Evolutionary conservation across 1,140 invertebrate species (phyloP).

Genomic region (Polyergus mexicanus): DNA sequence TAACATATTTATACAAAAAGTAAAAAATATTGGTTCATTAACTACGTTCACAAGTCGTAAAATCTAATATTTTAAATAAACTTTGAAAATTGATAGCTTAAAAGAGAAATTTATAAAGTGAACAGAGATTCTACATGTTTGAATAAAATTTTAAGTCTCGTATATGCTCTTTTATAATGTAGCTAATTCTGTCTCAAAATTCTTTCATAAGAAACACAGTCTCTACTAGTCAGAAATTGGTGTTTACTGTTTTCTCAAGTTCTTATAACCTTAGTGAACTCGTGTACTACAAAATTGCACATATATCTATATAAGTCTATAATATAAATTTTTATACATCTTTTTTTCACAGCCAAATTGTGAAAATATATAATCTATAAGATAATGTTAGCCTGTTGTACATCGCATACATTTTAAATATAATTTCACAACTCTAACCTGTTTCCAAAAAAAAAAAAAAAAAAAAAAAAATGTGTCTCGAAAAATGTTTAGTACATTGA

Average conservation of each 20-base stretch:
- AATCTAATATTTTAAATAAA: not conserved
- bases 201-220: no score
- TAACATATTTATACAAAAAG: not conserved
- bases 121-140: slow-evolving; percentile 14
- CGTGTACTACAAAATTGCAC: slow-evolving; percentile 70
- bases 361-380: slow-evolving; percentile 70
- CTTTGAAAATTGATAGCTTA: not conserved
- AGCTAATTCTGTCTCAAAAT: not conserved
- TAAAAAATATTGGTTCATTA: not conserved
- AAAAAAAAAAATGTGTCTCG: slow-evolving; percentile 22
- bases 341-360: slow-evolving; percentile 73
- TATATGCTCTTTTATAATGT: not conserved
- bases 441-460: slow-evolving; percentile 33
- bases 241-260: slow-evolving; percentile 61
- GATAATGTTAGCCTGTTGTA: slow-evolving; percentile 47
- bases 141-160: slow-evolving; percentile 11
- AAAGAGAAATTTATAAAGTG: not conserved
- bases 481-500: slow-evolving; percentile 34
- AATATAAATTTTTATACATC: slow-evolving; percentile 61
- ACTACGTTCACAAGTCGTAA: not conserved
- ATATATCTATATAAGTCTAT: slow-evolving; percentile 46
- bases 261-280: slow-evolving; percentile 2
- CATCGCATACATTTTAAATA: slow-evolving; percentile 41
- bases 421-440: slow-evolving; percentile 11
- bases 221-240: slow-evolving; percentile 52